These are phyloP conservation scores for Misgurnus anguillicaudatus DNA, from an alignment of 2,113 vertebrate species.

Conservation along the genomic window DNA sequence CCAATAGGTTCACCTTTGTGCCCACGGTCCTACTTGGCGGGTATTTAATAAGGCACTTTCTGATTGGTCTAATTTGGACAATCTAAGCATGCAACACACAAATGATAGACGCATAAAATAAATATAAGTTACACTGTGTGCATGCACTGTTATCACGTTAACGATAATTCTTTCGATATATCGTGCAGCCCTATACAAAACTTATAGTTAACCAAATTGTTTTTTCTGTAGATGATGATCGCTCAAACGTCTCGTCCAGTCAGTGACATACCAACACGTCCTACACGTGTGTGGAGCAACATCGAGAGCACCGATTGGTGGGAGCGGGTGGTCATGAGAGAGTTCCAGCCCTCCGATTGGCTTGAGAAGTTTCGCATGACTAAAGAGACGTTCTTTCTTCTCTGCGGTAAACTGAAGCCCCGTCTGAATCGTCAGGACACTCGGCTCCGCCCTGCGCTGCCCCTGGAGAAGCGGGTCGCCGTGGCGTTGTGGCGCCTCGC, in stretches of 20 bases:
- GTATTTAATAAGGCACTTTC: too few species aligned
- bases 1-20: too few species aligned
- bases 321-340: constrained; percentile 77
- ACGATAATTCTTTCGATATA: too few species aligned
- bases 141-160: too few species aligned
- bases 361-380: constrained; percentile 80
- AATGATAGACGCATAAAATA: too few species aligned
- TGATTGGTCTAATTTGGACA: too few species aligned
- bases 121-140: too few species aligned
- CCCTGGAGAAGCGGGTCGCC: constrained; percentile 77
- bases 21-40: too few species aligned
- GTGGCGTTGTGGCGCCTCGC: constrained; percentile 79
- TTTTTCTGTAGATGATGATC: constrained; percentile 66
- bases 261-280: constrained; percentile 48
- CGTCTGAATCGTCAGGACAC: constrained; percentile 77
- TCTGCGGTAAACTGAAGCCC: constrained; percentile 73
- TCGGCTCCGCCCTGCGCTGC: constrained; percentile 73
- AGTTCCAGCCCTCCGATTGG: constrained; percentile 78
- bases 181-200: too few species aligned
- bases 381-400: constrained; percentile 73
- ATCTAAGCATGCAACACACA: too few species aligned
- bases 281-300: constrained; percentile 72
- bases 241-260: constrained; percentile 64
- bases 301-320: constrained; percentile 77
- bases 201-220: background rate